Evolutionary conservation across 2,888 invertebrate genomes (phyloP).

Genomic region (Buathra laborator): DNA sequence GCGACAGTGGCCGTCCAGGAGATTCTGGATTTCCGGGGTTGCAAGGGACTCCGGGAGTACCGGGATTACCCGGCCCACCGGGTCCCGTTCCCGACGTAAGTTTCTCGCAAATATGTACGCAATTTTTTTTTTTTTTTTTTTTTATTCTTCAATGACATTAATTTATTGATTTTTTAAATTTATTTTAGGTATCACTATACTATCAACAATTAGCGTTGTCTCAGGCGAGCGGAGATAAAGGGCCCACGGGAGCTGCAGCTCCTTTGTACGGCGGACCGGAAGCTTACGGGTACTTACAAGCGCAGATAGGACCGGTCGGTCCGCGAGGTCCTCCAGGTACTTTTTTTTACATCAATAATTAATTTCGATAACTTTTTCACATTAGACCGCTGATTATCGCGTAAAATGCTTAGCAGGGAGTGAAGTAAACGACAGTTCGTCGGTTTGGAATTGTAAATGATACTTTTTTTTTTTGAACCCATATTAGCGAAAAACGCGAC

Average conservation of each 20-base stretch:
- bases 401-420: no score
- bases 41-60: constrained; percentile 89
- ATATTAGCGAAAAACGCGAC: no score
- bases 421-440: no score
- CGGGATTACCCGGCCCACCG: constrained; percentile 88
- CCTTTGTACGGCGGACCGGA: constrained; percentile 86
- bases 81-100: constrained; percentile 91
- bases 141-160: neutral
- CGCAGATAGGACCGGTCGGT: constrained; percentile 93
- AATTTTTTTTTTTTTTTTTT: no score
- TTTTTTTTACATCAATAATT: neutral
- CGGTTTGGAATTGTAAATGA: no score
- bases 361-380: neutral
- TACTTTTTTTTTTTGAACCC: no score
- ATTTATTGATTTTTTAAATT: neutral
- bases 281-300: constrained; percentile 92
- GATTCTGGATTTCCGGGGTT: constrained; percentile 88
- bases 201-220: constrained; percentile 91
- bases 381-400: no score
- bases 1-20: constrained; percentile 88
- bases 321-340: constrained; percentile 92
- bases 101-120: constrained; percentile 38
- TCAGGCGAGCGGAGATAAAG: constrained; percentile 91
- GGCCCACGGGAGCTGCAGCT: constrained; percentile 87
- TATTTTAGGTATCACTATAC: constrained; percentile 89